A percentile compares a stretch with the other conserved stretches of the same genome.
Evolutionary conservation across 37 sponge, comb jelly and placozoan species (phyloP).

Genomic region (Lycopodina hypogea): DNA sequence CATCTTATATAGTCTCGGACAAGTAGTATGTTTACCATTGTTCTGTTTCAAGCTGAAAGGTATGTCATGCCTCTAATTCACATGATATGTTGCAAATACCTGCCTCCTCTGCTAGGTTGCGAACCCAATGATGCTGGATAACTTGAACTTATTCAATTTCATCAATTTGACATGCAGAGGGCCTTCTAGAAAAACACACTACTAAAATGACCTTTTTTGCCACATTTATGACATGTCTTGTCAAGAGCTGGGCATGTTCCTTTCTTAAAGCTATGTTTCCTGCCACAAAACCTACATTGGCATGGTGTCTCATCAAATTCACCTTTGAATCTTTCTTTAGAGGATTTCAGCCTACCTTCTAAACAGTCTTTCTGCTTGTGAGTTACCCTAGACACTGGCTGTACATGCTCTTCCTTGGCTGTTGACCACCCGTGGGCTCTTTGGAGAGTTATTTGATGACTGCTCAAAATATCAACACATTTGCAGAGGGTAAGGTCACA

Average conservation of each 20-base stretch:
- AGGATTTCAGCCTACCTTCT: neutral
- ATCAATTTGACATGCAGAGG: neutral
- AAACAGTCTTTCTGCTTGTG: neutral
- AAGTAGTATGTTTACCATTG: neutral
- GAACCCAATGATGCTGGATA: no score
- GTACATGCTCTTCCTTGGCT: neutral
- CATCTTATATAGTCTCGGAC: no score
- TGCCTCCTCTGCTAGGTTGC: neutral
- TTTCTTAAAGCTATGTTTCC: conserved; percentile 21
- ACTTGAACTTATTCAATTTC: neutral
- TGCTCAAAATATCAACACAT: no score
- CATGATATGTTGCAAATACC: neutral
- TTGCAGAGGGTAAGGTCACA: no score
- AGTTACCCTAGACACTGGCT: neutral
- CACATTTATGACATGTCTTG: no score
- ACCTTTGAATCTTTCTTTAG: neutral
- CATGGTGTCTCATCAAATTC: neutral
- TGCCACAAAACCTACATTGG: conserved; percentile 45
- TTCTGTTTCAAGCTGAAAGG: neutral
- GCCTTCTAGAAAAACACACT: neutral
- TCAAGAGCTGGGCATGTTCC: conserved; percentile 48
- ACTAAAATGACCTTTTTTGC: conserved; percentile 47
- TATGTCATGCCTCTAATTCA: neutral
- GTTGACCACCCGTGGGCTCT: no score
- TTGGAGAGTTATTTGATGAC: no score